Percentiles rank a stretch among this genome's conserved stretches.
Evolutionary conservation across 1,140 invertebrate species (phyloP).

Genomic region (Monomorium pharaonis): DNA sequence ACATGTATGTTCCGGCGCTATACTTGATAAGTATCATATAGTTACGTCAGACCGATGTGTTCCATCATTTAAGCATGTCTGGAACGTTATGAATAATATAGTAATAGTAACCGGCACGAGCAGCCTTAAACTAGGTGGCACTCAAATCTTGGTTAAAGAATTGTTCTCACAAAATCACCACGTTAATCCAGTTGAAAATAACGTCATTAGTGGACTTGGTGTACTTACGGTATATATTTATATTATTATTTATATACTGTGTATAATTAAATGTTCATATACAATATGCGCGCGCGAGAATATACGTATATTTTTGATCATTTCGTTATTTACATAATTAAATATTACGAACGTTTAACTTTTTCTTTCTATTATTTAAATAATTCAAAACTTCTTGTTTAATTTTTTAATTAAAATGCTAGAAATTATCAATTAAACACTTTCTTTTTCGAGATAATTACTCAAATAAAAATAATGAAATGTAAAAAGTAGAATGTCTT

Average conservation of each 20-base stretch:
- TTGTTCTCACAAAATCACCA: slow-evolving; percentile 39
- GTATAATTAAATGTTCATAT: neutral
- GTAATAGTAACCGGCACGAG: neutral
- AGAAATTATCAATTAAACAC: neutral
- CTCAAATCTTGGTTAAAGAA: neutral
- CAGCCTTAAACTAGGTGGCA: neutral
- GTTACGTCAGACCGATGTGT: slow-evolving; percentile 31
- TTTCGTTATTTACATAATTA: neutral
- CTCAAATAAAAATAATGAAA: neutral
- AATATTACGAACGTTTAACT: neutral
- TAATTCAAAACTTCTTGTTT: neutral
- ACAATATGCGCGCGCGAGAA: neutral
- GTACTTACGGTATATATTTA: neutral
- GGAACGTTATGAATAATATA: slow-evolving; percentile 6
- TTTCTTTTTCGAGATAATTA: neutral
- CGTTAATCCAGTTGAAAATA: neutral
- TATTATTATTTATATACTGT: neutral
- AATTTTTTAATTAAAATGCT: neutral
- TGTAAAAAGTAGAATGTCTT: neutral
- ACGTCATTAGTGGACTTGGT: slow-evolving; percentile 9
- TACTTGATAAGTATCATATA: neutral
- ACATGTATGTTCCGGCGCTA: slow-evolving; percentile 18
- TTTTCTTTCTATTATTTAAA: neutral
- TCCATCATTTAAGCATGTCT: neutral
- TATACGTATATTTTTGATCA: neutral